These are phyloP conservation scores for Barbus barbus DNA, from an alignment of 2,113 vertebrate species.

Conservation along the genomic window DNA sequence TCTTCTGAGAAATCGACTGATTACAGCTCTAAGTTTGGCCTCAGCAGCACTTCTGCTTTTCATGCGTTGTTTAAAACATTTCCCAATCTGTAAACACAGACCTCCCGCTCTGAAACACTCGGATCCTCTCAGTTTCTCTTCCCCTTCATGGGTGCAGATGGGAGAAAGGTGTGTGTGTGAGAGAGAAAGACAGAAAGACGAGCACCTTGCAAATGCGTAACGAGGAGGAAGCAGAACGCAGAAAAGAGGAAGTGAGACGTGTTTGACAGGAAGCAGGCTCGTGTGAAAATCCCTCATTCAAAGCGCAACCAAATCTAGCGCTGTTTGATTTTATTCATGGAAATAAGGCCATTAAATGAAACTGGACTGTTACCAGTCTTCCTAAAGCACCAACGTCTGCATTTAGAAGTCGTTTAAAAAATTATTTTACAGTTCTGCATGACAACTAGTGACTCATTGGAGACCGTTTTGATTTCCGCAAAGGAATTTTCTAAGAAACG, in stretches of 20 bases:
- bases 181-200: constrained; percentile 15
- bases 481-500: not conserved
- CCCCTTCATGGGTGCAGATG: constrained; percentile 55
- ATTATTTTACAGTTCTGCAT: not conserved
- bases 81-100: constrained; percentile 30
- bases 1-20: constrained; percentile 45
- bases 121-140: constrained; percentile 62
- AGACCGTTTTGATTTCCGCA: not conserved
- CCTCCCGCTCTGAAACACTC: constrained; percentile 38
- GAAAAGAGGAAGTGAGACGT: constrained; percentile 71
- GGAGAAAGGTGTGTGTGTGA: constrained; percentile 41
- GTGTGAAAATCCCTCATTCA: constrained; percentile 55
- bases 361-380: not conserved
- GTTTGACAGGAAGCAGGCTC: constrained; percentile 67
- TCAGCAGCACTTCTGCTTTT: constrained; percentile 50
- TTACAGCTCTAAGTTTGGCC: constrained; percentile 23
- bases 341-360: not conserved
- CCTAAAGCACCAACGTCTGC: not conserved
- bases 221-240: constrained; percentile 53
- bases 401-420: not conserved
- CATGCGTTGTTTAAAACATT: constrained; percentile 38
- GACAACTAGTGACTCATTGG: constrained; percentile 1
- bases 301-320: constrained; percentile 31
- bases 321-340: not conserved
- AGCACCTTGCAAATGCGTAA: constrained; percentile 32